A percentile compares a stretch with the other conserved stretches of the same genome.
Conservation (phyloP, 1,140 invertebrate genomes). For the Drosophila triauraria region DNA sequence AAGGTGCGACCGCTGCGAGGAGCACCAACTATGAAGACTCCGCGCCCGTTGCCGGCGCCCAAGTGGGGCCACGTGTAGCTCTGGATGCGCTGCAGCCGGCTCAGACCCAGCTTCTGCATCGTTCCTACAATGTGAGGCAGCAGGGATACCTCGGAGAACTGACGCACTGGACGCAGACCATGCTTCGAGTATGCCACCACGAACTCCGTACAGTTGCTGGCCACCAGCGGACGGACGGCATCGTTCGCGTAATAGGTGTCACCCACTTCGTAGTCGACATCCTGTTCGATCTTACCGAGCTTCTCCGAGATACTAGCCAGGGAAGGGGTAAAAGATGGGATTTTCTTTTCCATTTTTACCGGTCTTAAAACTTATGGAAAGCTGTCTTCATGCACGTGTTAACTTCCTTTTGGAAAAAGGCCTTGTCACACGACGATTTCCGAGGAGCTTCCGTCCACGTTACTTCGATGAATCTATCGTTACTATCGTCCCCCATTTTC, state of each 20-base stretch:
- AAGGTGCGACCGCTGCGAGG: conserved; percentile 57
- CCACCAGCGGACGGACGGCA: conserved; percentile 27
- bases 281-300: background rate
- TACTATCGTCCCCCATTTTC: no score
- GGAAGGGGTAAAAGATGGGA: no score
- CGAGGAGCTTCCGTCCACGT: no score
- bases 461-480: no score
- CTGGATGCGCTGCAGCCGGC: conserved; percentile 44
- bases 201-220: conserved; percentile 45
- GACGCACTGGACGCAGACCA: conserved; percentile 24
- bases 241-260: background rate
- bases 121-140: conserved; percentile 10
- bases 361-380: background rate
- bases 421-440: background rate
- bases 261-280: background rate
- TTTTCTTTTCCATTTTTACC: background rate
- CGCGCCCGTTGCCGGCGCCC: conserved; percentile 24
- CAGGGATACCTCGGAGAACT: conserved; percentile 30
- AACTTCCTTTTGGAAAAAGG: background rate
- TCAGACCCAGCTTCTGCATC: conserved; percentile 22
- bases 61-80: conserved; percentile 65
- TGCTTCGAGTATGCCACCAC: conserved; percentile 36
- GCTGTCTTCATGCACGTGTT: background rate
- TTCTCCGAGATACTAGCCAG: no score
- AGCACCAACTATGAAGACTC: conserved; percentile 51